A percentile compares a stretch with the other conserved stretches of the same genome.
These are phyloP conservation scores for Halcyon smyrnensis DNA, from an alignment of 2,797 vertebrate species.

Conservation along the genomic window DNA sequence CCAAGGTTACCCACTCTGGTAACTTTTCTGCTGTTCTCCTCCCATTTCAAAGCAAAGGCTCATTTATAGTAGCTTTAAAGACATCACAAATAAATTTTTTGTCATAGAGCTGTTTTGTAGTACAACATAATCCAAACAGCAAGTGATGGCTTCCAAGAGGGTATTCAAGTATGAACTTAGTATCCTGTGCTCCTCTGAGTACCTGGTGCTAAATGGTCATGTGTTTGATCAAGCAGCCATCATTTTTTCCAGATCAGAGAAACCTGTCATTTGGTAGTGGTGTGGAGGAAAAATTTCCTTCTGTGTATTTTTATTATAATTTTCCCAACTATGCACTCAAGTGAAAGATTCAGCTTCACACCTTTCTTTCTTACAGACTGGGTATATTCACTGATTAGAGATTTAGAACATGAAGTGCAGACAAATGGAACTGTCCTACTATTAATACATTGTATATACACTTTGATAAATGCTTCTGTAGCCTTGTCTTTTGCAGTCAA, in stretches of 20 bases:
- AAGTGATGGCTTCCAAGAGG: not conserved
- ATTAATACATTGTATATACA: not conserved
- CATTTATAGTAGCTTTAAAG: not conserved
- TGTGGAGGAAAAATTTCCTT: rapidly evolving
- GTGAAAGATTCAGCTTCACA: not conserved
- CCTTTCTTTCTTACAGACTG: not conserved
- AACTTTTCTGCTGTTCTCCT: not conserved
- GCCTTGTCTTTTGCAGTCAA: not conserved
- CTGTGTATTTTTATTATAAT: not conserved
- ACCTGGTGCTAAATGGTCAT: not conserved
- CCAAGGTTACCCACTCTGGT: not conserved
- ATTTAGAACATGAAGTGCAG: not conserved
- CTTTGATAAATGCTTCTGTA: not conserved
- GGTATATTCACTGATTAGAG: not conserved
- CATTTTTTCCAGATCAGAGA: not conserved
- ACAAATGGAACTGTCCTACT: not conserved
- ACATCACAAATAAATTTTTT: not conserved
- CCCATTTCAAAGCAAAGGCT: not conserved
- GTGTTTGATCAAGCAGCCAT: not conserved
- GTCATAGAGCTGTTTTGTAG: not conserved
- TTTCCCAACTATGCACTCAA: not conserved
- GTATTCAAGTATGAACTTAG: not conserved
- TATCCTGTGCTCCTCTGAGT: not conserved
- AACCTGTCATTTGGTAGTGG: not conserved
- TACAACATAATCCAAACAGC: not conserved